Conservation (phyloP, 2,888 invertebrate species). For the Ichneumoninae sp. region DNA sequence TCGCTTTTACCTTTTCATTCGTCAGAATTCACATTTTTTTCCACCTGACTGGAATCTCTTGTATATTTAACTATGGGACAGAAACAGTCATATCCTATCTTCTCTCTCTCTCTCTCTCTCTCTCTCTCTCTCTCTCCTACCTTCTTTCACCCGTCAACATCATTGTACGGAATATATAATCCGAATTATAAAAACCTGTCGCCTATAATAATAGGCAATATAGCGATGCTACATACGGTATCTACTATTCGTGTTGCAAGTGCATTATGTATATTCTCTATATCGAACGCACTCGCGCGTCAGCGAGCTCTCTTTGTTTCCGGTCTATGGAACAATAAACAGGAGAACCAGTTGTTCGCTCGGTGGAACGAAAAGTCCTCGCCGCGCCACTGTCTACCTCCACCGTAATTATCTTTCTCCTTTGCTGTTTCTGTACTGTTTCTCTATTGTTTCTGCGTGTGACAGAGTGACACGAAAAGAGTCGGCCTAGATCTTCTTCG, state of each 20-base stretch:
- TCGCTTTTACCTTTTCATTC: neutral
- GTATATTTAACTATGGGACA: too few relatives aligned
- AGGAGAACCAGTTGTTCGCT: conserved; percentile 50
- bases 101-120: too few relatives aligned
- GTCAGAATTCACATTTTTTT: neutral
- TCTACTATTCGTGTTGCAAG: conserved; percentile 1
- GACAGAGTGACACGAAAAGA: conserved; percentile 12
- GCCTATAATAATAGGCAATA: neutral
- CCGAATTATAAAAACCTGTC: too few relatives aligned
- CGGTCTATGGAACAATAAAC: conserved; percentile 62
- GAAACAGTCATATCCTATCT: too few relatives aligned
- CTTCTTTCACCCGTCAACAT: too few relatives aligned
- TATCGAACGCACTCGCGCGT: conserved; percentile 47
- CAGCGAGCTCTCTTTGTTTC: conserved; percentile 60
- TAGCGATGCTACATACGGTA: neutral
- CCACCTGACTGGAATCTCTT: too few relatives aligned
- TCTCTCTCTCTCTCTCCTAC: too few relatives aligned
- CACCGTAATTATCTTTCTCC: conserved; percentile 7
- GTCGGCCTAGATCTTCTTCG: neutral
- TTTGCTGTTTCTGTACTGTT: neutral
- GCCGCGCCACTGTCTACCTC: neutral
- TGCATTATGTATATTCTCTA: conserved; percentile 9
- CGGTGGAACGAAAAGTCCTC: conserved; percentile 45
- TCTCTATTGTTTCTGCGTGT: conserved; percentile 11
- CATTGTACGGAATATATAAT: too few relatives aligned